Percentiles rank a stretch among this genome's conserved stretches.
Evolutionary conservation across 2,888 invertebrate species (phyloP).

Genomic region (Geophilus truncorum): DNA sequence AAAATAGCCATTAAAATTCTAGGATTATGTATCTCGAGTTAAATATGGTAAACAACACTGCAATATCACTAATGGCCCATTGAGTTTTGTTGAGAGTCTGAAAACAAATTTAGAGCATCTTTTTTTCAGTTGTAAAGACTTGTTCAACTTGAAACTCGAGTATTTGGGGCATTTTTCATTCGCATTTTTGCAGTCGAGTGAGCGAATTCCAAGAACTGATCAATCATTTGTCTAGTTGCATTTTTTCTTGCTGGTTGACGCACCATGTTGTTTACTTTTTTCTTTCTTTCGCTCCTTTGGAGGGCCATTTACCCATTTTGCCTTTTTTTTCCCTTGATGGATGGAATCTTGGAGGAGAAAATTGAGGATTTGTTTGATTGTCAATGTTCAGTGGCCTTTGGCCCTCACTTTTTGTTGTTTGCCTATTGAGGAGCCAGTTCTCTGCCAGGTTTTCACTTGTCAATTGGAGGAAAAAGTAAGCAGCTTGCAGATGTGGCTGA

Average conservation of each 20-base stretch:
- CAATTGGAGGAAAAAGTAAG: background rate
- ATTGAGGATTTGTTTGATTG: background rate
- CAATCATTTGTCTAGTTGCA: background rate
- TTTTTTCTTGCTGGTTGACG: background rate
- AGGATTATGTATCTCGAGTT: too few relatives aligned
- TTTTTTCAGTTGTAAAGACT: background rate
- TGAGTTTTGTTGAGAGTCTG: background rate
- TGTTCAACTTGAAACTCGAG: background rate
- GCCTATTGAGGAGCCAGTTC: background rate
- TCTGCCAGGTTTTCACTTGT: constrained; percentile 2
- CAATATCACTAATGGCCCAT: too few relatives aligned
- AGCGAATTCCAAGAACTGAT: background rate
- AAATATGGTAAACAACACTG: too few relatives aligned
- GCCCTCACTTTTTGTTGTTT: background rate
- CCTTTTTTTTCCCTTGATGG: background rate
- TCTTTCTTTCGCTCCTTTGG: background rate
- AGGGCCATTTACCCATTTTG: too few relatives aligned
- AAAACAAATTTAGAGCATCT: background rate
- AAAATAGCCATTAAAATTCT: too few relatives aligned
- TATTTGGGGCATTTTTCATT: background rate
- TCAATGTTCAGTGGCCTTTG: background rate
- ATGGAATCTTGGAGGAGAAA: background rate
- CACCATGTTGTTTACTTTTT: background rate
- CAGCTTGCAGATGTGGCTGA: constrained; percentile 2
- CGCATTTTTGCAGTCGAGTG: background rate